Evolutionary conservation across 1,140 invertebrate species (phyloP).

Genomic region (Drosophila chauvacae): DNA sequence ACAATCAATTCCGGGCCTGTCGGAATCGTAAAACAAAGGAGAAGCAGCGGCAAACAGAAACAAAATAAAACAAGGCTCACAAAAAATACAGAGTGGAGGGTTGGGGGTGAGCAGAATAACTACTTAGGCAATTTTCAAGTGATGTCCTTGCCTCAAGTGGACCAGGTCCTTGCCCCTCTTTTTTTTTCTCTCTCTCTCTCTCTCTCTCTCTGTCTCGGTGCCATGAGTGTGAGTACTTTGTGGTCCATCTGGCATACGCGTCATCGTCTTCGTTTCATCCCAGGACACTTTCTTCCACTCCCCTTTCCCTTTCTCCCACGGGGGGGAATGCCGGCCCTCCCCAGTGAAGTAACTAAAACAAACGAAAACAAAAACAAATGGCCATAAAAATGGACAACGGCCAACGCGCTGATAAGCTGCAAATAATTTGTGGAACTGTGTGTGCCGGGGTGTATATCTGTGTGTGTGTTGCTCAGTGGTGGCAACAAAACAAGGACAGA

Average conservation of each 20-base stretch:
- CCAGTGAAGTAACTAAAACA: slow-evolving; percentile 69
- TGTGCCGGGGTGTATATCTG: slow-evolving; percentile 4
- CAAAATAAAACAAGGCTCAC: slow-evolving; percentile 31
- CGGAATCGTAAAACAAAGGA: slow-evolving; percentile 44
- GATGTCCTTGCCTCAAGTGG: slow-evolving; percentile 73
- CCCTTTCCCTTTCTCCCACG: background rate
- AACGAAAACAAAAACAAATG: slow-evolving; percentile 77
- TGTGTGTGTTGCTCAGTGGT: slow-evolving; percentile 2
- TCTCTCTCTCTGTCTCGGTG: background rate
- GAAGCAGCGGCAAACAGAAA: slow-evolving; percentile 29
- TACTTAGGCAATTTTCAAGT: slow-evolving; percentile 83
- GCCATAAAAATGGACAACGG: slow-evolving; percentile 80
- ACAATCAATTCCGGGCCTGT: slow-evolving; percentile 49
- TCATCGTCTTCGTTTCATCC: slow-evolving; percentile 35
- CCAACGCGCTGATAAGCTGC: slow-evolving; percentile 78
- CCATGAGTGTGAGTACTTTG: slow-evolving; percentile 47
- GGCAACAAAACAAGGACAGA: background rate
- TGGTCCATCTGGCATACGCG: slow-evolving; percentile 56
- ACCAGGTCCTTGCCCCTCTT: slow-evolving; percentile 14
- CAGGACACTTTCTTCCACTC: background rate
- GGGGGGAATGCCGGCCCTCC: too few relatives aligned
- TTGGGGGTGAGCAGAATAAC: slow-evolving; percentile 46
- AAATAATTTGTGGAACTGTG: slow-evolving; percentile 73
- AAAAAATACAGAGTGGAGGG: slow-evolving; percentile 16
- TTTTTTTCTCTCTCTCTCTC: background rate